phyloP scores from a whole-genome alignment of 2,113 vertebrate species.

The Australoheros scitulus region DNA sequence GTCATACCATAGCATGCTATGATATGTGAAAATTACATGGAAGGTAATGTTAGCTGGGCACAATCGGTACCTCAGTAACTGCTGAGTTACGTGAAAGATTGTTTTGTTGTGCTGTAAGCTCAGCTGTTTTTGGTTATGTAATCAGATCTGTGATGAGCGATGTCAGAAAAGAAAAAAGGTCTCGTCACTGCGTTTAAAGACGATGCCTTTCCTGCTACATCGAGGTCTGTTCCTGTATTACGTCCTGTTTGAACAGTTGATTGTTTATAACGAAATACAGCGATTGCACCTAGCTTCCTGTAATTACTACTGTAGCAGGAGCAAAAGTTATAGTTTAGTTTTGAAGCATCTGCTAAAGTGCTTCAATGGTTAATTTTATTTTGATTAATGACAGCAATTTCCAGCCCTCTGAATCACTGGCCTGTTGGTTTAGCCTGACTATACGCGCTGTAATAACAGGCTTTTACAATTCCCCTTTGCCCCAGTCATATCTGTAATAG shows the following conservation, averaged over 20 bases:
- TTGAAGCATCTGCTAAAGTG: neutral
- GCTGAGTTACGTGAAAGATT: neutral
- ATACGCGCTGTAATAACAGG: neutral
- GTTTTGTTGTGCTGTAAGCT: neutral
- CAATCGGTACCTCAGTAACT: neutral
- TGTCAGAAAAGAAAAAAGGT: neutral
- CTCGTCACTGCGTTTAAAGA: neutral
- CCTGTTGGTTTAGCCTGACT: neutral
- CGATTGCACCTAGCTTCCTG: neutral
- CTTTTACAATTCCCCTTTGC: neutral
- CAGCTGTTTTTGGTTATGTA: neutral
- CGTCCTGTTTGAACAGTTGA: neutral
- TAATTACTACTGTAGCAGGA: neutral
- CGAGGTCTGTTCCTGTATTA: neutral
- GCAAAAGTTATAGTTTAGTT: neutral
- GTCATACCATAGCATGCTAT: neutral
- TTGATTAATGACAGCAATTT: constrained; percentile 26
- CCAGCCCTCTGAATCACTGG: neutral
- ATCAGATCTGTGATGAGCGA: neutral
- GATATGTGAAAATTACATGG: neutral
- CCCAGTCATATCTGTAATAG: neutral
- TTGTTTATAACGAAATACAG: neutral
- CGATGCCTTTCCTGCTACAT: neutral
- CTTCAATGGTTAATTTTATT: constrained; percentile 1
- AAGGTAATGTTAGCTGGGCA: neutral